Evolutionary conservation across 1,140 invertebrate species (phyloP).

Genomic region (Cheumatopsyche charites): DNA sequence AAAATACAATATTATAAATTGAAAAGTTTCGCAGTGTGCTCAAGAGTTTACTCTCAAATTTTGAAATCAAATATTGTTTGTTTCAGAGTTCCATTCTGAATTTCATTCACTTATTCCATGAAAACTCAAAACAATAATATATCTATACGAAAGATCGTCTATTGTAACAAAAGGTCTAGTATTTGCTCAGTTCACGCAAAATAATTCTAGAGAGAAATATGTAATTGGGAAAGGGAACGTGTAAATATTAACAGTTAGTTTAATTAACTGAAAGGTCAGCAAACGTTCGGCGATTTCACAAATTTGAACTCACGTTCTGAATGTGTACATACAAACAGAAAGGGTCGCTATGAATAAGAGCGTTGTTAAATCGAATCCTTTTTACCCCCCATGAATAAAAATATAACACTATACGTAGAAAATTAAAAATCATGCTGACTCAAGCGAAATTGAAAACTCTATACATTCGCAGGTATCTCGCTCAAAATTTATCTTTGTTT

Average conservation of each 20-base stretch:
- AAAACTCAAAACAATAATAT: no score
- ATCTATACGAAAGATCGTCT: no score
- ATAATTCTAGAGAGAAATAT: background rate
- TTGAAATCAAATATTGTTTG: background rate
- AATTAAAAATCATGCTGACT: no score
- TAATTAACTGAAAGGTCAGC: constrained; percentile 28
- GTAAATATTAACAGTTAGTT: constrained; percentile 22
- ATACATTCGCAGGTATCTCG: no score
- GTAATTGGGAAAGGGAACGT: background rate
- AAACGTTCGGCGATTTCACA: constrained; percentile 16
- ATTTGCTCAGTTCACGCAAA: background rate
- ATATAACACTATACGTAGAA: no score
- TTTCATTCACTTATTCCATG: background rate
- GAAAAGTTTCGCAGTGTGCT: background rate
- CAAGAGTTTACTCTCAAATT: background rate
- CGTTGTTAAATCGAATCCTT: background rate
- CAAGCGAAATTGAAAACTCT: no score
- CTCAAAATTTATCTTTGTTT: no score
- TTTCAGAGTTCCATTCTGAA: background rate
- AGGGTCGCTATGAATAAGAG: background rate
- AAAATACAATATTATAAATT: background rate
- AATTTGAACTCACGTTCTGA: background rate
- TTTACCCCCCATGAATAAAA: background rate
- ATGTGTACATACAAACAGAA: background rate
- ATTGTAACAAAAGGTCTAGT: background rate